Conservation (phyloP, 2,113 vertebrate species). For the Dasyurus viverrinus region DNA sequence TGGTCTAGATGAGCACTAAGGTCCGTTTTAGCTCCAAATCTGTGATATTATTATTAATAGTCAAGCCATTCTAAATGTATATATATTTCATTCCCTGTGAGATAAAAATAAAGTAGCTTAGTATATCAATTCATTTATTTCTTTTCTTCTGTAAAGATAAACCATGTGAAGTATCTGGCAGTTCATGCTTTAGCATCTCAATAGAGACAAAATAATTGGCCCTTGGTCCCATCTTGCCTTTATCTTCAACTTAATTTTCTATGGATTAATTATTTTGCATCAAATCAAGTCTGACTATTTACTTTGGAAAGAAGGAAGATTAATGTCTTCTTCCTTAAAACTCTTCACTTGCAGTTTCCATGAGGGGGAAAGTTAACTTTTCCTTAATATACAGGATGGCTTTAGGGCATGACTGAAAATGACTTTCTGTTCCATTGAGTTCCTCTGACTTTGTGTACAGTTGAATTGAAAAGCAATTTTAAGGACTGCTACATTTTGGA, state of each 20-base stretch:
- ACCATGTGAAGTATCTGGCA: conserved; percentile 51
- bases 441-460: conserved; percentile 23
- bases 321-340: conserved; percentile 62
- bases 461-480: conserved; percentile 57
- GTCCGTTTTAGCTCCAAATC: neutral
- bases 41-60: neutral
- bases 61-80: neutral
- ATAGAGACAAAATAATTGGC: conserved; percentile 27
- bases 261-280: conserved; percentile 26
- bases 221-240: neutral
- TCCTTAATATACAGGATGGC: conserved; percentile 46
- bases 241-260: conserved; percentile 28
- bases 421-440: conserved; percentile 16
- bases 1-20: neutral
- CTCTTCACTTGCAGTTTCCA: conserved; percentile 58
- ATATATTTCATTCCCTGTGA: neutral
- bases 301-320: conserved; percentile 59
- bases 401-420: conserved; percentile 46
- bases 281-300: conserved; percentile 49
- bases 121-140: neutral
- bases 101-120: neutral
- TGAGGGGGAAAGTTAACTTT: conserved; percentile 34
- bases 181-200: conserved; percentile 53
- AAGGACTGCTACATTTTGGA: conserved; percentile 48
- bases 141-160: conserved; percentile 28